phyloP scores from a whole-genome alignment of 2,113 vertebrate genomes.

The Ceyx cyanopectus region DNA sequence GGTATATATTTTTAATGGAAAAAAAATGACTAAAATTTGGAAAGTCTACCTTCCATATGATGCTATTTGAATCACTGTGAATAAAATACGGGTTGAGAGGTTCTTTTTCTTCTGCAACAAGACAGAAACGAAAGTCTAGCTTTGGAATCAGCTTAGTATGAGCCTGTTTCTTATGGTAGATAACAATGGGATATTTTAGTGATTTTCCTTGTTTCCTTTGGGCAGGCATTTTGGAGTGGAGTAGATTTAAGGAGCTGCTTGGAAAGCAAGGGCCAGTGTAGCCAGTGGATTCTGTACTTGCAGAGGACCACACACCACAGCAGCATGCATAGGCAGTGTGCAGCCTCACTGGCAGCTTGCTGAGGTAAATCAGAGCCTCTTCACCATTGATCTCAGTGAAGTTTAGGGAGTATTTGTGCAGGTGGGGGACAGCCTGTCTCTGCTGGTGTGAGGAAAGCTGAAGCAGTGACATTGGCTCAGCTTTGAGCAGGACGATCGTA shows the following conservation, averaged over 20 bases:
- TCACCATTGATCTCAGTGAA: neutral
- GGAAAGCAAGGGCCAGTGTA: neutral
- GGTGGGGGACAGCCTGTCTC: neutral
- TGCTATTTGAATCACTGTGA: neutral
- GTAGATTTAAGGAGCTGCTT: neutral
- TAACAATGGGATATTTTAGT: neutral
- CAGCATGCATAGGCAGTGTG: neutral
- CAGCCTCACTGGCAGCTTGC: neutral
- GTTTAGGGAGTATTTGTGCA: neutral
- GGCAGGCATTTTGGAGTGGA: neutral
- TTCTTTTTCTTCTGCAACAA: neutral
- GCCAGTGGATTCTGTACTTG: neutral
- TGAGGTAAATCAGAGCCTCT: neutral
- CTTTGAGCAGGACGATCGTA: neutral
- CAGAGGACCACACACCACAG: rapidly evolving
- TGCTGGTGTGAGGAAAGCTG: neutral
- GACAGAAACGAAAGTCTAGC: neutral
- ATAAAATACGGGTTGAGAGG: neutral
- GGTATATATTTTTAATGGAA: neutral
- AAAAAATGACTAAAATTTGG: neutral
- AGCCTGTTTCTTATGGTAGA: neutral
- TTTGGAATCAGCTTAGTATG: neutral
- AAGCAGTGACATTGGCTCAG: neutral
- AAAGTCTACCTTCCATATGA: neutral
- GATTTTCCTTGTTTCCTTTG: neutral